Conservation (phyloP, 1,140 invertebrate species). For the Pseudoatta argentina region DNA sequence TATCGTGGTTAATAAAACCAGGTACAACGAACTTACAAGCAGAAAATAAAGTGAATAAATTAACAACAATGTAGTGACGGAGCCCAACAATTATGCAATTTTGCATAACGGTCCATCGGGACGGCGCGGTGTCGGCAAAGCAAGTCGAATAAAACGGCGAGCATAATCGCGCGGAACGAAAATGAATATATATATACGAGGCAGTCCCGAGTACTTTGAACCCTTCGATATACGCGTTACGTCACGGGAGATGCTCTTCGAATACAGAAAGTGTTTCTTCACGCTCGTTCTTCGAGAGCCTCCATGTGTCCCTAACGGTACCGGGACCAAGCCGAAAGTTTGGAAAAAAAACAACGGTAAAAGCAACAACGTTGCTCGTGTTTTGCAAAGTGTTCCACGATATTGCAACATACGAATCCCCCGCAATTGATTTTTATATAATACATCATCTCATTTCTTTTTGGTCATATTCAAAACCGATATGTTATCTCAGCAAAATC, state of each 20-base stretch:
- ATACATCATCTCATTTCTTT: not conserved
- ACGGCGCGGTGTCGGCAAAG: slow-evolving; percentile 11
- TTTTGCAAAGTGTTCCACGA: not conserved
- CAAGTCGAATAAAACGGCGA: slow-evolving; percentile 47
- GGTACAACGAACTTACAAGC: not conserved
- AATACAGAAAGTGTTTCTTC: slow-evolving; percentile 75
- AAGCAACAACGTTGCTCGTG: slow-evolving; percentile 39
- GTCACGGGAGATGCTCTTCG: slow-evolving; percentile 65
- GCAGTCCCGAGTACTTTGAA: slow-evolving; percentile 55
- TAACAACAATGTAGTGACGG: slow-evolving; percentile 10
- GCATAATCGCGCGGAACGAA: slow-evolving; percentile 57
- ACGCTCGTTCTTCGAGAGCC: slow-evolving; percentile 59
- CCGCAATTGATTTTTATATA: slow-evolving; percentile 1
- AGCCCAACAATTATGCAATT: slow-evolving; percentile 49
- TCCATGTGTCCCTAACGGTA: slow-evolving; percentile 68
- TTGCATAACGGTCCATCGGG: slow-evolving; percentile 51
- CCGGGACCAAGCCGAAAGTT: slow-evolving; percentile 67
- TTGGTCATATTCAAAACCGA: not conserved
- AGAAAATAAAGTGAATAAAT: slow-evolving; percentile 39
- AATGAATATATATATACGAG: slow-evolving; percentile 65
- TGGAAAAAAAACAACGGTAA: slow-evolving; percentile 68
- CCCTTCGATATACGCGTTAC: slow-evolving; percentile 67
- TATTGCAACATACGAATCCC: too few species aligned
- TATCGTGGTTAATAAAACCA: not conserved
- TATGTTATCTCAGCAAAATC: not conserved